Evolutionary conservation across 2,797 vertebrate species (phyloP), one percentile per base, ranked within the genome.

Genomic region (Onychomys arenicola): DNA sequence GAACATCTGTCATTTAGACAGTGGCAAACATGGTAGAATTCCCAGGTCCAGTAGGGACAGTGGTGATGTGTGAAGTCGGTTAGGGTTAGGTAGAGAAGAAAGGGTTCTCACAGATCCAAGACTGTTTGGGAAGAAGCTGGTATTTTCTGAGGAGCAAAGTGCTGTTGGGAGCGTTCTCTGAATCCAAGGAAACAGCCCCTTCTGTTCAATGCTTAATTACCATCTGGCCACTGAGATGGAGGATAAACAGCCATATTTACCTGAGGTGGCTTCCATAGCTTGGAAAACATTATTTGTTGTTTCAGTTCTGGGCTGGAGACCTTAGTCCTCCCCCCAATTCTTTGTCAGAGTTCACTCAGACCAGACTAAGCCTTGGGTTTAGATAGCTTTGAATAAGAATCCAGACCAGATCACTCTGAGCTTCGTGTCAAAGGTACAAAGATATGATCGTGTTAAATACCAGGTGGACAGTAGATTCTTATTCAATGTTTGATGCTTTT

Each of bases 151-250:
- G 94, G 96, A 95, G 69, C 61, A 91, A 91, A 95, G 32, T 23
- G 55, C 84, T 86, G 93, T 94, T 86, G 90, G 85, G 88, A 91
- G 52, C 63, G 49, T 83, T 85, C 83, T 77, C 91, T 95, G 94
- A 92, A 97, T 94, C 32, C 0, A 63, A 94, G 92, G 92, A 95
- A 97, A 73, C 95, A 97, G 73, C 65, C 63, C 96, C 90, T 96
- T 97, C 95, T 96, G 91, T 93, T 97, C 94, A 90, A 7, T 94
- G 80, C 84, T 96, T 97, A 95, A 94, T 97, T 93, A 96, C 96
- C 97, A 96, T 97, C 96, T 97, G 97, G 80, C 93, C 94, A 65
- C 90, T 43, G 90, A 89, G 77, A 93, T 69, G 63, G 88, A 96
- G 90, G 88, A 73, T 96, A 96, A 97, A 96, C 96, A 97, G 89